Conservation (phyloP, 2,113 vertebrate genomes). For the Neogale vison region DNA sequence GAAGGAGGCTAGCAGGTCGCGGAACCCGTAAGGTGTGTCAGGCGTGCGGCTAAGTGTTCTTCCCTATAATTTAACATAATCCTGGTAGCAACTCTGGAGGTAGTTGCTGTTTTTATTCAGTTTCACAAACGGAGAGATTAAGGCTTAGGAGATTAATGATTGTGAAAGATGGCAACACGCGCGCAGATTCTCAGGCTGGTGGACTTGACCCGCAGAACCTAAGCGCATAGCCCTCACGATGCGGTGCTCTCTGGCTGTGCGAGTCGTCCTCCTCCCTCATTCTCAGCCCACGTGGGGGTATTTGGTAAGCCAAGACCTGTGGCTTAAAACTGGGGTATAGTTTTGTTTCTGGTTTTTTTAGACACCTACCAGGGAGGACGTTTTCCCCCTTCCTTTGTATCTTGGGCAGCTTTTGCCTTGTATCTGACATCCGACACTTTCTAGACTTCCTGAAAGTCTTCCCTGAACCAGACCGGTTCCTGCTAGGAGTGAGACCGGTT, state of each 20-base stretch:
- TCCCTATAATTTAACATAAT: not conserved
- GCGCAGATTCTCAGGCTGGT: not conserved
- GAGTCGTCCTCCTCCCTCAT: not conserved
- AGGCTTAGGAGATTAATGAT: not conserved
- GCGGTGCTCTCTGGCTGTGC: not conserved
- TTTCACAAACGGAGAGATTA: constrained; percentile 26
- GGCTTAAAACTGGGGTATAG: not conserved
- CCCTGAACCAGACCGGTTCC: not conserved
- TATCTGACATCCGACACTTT: not conserved
- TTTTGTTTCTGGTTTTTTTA: not conserved
- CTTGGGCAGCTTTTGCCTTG: not conserved
- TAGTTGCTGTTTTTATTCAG: not conserved
- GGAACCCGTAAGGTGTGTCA: not conserved
- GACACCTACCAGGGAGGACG: not conserved
- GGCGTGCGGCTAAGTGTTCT: not conserved
- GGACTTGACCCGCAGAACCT: not conserved
- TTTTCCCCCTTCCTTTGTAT: constrained; percentile 28
- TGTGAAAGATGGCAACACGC: not conserved
- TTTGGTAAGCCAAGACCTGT: not conserved
- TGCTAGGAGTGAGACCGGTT: not conserved
- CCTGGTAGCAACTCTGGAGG: not conserved
- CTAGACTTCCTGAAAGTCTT: not conserved
- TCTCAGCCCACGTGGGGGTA: not conserved
- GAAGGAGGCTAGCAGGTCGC: not conserved
- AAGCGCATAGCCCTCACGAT: not conserved